Evolutionary conservation across 2,113 vertebrate genomes (phyloP).

Genomic region (Hypanus sabinus): DNA sequence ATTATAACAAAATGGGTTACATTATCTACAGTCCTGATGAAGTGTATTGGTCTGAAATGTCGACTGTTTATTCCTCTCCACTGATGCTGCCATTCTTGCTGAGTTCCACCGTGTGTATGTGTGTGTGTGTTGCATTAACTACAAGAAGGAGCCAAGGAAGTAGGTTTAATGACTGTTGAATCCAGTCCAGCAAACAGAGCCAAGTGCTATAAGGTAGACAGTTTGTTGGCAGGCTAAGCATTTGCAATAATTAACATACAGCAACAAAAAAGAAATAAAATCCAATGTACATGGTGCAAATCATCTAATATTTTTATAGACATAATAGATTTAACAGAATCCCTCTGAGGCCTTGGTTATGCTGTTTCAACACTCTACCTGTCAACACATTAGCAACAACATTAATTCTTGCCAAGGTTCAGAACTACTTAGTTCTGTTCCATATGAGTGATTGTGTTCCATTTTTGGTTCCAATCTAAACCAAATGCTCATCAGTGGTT

Average conservation of each 20-base stretch:
- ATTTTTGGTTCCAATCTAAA: slow-evolving; percentile 16
- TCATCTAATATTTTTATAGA: slow-evolving; percentile 34
- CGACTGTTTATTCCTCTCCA: too few species aligned
- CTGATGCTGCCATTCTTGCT: too few species aligned
- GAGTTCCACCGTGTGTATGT: neutral
- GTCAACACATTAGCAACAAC: slow-evolving; percentile 38
- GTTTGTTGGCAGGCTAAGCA: slow-evolving; percentile 25
- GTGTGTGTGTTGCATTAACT: neutral
- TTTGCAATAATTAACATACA: slow-evolving; percentile 20
- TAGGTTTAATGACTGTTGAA: slow-evolving; percentile 26
- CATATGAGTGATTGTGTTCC: slow-evolving; percentile 26
- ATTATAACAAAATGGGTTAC: neutral
- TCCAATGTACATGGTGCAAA: slow-evolving; percentile 27
- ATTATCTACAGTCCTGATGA: neutral
- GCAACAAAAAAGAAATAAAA: slow-evolving; percentile 29
- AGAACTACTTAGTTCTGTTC: slow-evolving; percentile 26
- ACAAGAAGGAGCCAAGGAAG: neutral
- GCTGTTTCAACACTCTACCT: slow-evolving; percentile 33
- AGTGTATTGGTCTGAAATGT: too few species aligned
- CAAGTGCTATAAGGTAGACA: slow-evolving; percentile 34
- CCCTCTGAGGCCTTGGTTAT: slow-evolving; percentile 27
- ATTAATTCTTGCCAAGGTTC: slow-evolving; percentile 25
- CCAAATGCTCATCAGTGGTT: neutral
- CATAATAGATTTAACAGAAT: slow-evolving; percentile 36
- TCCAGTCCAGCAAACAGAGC: slow-evolving; percentile 8